A percentile compares a stretch with the other conserved stretches of the same genome.
phyloP scores from a whole-genome alignment of 2,113 vertebrate genomes.

The Dinomys branickii region DNA sequence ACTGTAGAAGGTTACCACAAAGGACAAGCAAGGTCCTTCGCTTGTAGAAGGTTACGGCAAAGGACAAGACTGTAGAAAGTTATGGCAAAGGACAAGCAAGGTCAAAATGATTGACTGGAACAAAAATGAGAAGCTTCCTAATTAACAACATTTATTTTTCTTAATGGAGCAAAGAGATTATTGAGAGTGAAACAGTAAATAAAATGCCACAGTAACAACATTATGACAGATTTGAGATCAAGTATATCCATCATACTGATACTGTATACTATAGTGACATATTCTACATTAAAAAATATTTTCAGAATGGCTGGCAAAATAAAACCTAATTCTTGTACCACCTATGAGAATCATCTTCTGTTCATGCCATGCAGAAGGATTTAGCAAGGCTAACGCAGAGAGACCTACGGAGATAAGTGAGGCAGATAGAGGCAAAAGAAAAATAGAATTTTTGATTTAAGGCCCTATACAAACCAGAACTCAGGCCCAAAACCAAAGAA shows the following conservation, averaged over 20 bases:
- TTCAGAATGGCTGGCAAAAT: neutral
- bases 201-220: neutral
- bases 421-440: neutral
- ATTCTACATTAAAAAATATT: neutral
- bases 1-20: too few relatives aligned
- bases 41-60: too few relatives aligned
- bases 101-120: neutral
- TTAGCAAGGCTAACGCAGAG: neutral
- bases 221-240: neutral
- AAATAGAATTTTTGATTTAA: neutral
- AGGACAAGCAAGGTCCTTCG: too few relatives aligned
- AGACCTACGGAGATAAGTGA: neutral
- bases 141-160: neutral
- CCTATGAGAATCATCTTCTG: neutral
- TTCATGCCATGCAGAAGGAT: neutral
- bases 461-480: neutral
- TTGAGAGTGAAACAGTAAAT: neutral
- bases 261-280: neutral
- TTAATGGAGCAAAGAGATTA: neutral
- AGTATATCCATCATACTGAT: neutral
- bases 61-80: too few relatives aligned
- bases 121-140: neutral
- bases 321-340: neutral
- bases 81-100: too few relatives aligned
- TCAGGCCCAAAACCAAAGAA: neutral